phyloP scores from a whole-genome alignment of 2,797 vertebrate species.

The Syngnathus acus region DNA sequence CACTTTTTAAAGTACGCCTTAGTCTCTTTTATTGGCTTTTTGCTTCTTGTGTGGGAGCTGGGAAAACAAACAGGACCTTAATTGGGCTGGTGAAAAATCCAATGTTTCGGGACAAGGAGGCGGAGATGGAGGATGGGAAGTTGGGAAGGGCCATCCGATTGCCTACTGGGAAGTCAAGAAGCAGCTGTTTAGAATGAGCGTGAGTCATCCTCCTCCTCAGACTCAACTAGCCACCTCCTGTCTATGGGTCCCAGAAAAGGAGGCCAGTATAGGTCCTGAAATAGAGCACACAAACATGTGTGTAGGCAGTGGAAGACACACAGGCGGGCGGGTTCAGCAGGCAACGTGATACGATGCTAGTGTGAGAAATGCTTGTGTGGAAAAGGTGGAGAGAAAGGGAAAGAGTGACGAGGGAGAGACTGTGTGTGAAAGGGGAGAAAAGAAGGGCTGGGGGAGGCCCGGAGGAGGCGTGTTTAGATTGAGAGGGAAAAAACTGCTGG shows the following conservation, averaged over 20 bases:
- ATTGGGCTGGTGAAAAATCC: constrained; percentile 26
- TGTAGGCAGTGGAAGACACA: constrained; percentile 37
- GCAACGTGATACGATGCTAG: constrained; percentile 34
- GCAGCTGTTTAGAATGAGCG: constrained; percentile 54
- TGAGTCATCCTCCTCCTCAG: constrained; percentile 40
- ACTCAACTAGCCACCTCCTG: background rate
- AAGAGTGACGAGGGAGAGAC: constrained; percentile 9
- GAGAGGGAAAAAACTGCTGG: background rate
- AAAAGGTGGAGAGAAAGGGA: constrained; percentile 28
- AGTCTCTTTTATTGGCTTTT: background rate
- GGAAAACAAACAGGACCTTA: background rate
- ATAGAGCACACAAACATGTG: constrained; percentile 38
- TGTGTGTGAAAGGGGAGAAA: constrained; percentile 8
- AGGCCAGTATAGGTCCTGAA: constrained; percentile 47
- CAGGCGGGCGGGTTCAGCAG: constrained; percentile 9
- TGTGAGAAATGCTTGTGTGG: constrained; percentile 29
- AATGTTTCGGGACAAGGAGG: constrained; percentile 3
- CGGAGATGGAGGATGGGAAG: constrained; percentile 18
- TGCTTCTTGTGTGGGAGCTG: background rate
- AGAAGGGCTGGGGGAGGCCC: background rate
- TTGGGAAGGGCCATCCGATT: constrained; percentile 32
- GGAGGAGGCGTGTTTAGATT: background rate
- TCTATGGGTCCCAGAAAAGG: constrained; percentile 28
- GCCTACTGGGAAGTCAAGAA: constrained; percentile 49
- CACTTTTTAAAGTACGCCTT: too few relatives aligned